phyloP scores from a whole-genome alignment of 2,113 vertebrate species.

The Tursiops truncatus region DNA sequence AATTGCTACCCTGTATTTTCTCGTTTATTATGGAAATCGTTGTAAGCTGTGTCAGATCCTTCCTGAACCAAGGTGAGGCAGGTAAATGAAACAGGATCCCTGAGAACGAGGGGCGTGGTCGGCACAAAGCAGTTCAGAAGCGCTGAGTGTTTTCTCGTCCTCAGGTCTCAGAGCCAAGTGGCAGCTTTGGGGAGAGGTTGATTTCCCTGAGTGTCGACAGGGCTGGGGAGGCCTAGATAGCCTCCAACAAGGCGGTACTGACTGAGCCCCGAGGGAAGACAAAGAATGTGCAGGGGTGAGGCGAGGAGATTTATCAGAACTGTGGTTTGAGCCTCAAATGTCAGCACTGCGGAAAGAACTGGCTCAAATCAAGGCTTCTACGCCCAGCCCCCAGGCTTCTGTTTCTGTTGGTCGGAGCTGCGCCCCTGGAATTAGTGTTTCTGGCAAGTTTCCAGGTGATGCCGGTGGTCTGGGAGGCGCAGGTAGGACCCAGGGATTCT shows the following conservation, averaged over 20 bases:
- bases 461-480: accelerated
- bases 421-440: background rate
- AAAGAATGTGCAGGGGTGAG: background rate
- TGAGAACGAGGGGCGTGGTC: accelerated
- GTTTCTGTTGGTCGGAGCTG: background rate
- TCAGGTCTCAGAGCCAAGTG: background rate
- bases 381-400: background rate
- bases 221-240: background rate
- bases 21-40: background rate
- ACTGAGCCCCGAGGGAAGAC: background rate
- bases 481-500: background rate
- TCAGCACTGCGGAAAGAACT: background rate
- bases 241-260: background rate
- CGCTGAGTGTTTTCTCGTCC: accelerated
- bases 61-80: background rate
- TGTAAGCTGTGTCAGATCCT: background rate
- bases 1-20: background rate
- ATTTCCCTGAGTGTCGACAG: background rate
- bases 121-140: accelerated
- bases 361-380: background rate
- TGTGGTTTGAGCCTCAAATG: background rate
- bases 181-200: background rate
- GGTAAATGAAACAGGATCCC: background rate
- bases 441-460: background rate
- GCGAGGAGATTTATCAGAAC: background rate